Percentiles rank a stretch among this genome's conserved stretches.
Conservation (phyloP, 2,888 invertebrate species). For the Meloe dianella region DNA sequence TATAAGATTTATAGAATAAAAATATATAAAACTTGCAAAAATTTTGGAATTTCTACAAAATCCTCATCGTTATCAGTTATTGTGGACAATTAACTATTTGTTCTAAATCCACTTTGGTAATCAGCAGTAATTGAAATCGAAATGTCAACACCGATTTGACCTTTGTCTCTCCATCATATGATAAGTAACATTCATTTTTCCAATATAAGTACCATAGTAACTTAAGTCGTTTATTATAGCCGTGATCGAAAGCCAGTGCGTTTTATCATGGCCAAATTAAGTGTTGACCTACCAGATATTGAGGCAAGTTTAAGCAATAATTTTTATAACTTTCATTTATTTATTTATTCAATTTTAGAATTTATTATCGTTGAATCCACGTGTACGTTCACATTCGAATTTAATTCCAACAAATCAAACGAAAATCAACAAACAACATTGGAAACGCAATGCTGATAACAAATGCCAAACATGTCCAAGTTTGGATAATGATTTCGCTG, state of each 20-base stretch:
- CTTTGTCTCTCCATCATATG: background rate
- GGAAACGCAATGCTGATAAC: conserved; percentile 92
- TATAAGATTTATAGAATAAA: conserved; percentile 56
- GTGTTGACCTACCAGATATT: conserved; percentile 80
- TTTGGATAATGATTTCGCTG: conserved; percentile 88
- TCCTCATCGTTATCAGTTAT: too few species aligned
- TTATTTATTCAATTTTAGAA: conserved; percentile 68
- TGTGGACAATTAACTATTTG: background rate
- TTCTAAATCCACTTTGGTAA: background rate
- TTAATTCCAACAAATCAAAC: conserved; percentile 85
- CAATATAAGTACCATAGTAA: background rate
- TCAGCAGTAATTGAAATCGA: background rate
- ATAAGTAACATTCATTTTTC: background rate
- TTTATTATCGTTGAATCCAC: conserved; percentile 85
- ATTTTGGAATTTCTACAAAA: too few species aligned
- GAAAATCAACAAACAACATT: conserved; percentile 87
- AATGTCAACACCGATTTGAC: background rate
- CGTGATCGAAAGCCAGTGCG: conserved; percentile 42
- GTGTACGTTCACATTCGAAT: conserved; percentile 75
- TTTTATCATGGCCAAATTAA: conserved; percentile 62
- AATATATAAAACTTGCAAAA: conserved; percentile 12
- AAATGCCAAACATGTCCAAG: conserved; percentile 79
- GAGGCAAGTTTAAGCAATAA: conserved; percentile 67
- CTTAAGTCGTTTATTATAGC: background rate
- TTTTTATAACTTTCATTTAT: background rate